phyloP scores from a whole-genome alignment of 2,888 invertebrate species.

The Diabrotica balteata region DNA sequence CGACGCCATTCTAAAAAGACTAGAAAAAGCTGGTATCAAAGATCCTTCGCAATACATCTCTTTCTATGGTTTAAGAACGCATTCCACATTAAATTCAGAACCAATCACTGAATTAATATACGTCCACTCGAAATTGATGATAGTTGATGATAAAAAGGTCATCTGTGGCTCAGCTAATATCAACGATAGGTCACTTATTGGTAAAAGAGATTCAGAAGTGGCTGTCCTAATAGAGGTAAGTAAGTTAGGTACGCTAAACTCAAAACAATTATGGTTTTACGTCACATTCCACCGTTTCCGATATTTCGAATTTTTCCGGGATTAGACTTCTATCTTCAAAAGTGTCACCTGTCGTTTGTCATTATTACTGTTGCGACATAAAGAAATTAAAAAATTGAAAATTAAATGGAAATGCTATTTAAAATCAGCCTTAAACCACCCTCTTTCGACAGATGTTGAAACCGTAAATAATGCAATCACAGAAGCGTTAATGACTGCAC shows the following conservation, averaged over 20 bases:
- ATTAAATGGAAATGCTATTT: too few relatives aligned
- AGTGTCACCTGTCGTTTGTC: too few relatives aligned
- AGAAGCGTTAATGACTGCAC: too few relatives aligned
- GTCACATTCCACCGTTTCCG: too few relatives aligned
- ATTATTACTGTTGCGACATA: too few relatives aligned
- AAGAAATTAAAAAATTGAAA: too few relatives aligned
- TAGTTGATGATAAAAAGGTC: slow-evolving; percentile 88
- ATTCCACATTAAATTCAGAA: slow-evolving; percentile 78
- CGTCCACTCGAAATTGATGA: slow-evolving; percentile 95
- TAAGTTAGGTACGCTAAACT: neutral
- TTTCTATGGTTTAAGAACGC: slow-evolving; percentile 88
- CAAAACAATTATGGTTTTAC: too few relatives aligned
- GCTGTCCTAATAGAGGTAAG: slow-evolving; percentile 84
- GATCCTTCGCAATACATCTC: slow-evolving; percentile 88
- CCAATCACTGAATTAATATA: slow-evolving; percentile 94
- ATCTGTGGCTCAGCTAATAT: slow-evolving; percentile 99
- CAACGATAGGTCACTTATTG: slow-evolving; percentile 94
- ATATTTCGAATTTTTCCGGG: too few relatives aligned
- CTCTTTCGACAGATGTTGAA: too few relatives aligned
- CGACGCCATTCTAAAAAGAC: slow-evolving; percentile 79
- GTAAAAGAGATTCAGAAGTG: slow-evolving; percentile 93
- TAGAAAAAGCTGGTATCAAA: slow-evolving; percentile 78
- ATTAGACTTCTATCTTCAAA: too few relatives aligned
- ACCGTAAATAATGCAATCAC: too few relatives aligned
- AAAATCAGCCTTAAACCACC: too few relatives aligned